Conservation (phyloP, 2,888 invertebrate species). For the Sphinx pinastri region DNA sequence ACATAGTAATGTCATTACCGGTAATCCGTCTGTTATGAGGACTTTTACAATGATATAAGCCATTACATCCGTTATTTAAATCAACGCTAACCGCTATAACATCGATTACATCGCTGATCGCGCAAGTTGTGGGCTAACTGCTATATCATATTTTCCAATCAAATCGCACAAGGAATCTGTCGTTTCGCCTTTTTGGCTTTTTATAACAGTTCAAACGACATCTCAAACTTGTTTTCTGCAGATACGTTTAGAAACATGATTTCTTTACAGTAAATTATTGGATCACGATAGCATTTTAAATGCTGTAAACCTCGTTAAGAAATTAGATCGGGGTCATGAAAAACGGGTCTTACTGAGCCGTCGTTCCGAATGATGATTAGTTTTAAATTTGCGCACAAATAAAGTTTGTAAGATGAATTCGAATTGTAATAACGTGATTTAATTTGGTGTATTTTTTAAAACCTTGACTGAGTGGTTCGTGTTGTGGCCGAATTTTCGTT, state of each 20-base stretch:
- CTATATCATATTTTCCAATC: slow-evolving; percentile 41
- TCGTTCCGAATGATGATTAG: neutral
- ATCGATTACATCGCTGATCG: neutral
- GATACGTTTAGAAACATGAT: slow-evolving; percentile 2
- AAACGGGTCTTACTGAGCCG: neutral
- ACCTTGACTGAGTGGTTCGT: neutral
- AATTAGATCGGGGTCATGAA: neutral
- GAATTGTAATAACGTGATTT: neutral
- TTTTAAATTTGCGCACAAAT: neutral
- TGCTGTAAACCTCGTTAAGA: neutral
- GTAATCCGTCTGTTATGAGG: too few relatives aligned
- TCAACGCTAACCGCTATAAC: neutral
- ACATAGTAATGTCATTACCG: too few relatives aligned
- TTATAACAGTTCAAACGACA: slow-evolving; percentile 38
- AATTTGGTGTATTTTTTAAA: too few relatives aligned
- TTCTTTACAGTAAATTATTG: neutral
- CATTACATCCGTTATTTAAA: too few relatives aligned
- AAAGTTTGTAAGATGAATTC: neutral
- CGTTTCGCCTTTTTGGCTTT: slow-evolving; percentile 42
- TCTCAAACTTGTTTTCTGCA: slow-evolving; percentile 54
- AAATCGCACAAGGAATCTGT: slow-evolving; percentile 46
- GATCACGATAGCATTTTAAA: neutral
- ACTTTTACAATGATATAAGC: too few relatives aligned
- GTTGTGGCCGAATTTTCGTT: neutral
- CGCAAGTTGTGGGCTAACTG: slow-evolving; percentile 28